These are phyloP conservation scores for Antrozous pallidus DNA, from an alignment of 2,797 vertebrate species.

Conservation along the genomic window DNA sequence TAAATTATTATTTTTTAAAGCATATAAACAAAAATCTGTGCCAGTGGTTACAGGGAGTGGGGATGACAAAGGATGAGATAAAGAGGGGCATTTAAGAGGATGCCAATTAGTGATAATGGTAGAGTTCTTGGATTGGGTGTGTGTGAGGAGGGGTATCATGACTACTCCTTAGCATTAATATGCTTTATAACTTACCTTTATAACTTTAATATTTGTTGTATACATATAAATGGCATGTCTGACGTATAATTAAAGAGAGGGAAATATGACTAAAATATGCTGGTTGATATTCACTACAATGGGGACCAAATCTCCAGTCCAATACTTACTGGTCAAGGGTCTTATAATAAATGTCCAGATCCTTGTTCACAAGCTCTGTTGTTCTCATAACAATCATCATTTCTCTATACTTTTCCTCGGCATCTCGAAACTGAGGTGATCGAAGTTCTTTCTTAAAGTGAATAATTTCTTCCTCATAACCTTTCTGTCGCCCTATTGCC, in stretches of 20 bases:
- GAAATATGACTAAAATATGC: not conserved
- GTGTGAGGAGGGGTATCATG: not conserved
- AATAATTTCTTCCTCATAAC: constrained; percentile 96
- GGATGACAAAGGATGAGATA: not conserved
- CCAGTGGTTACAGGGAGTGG: not conserved
- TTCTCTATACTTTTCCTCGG: constrained; percentile 91
- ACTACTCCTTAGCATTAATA: not conserved
- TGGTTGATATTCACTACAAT: not conserved
- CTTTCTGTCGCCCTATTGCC: constrained; percentile 92
- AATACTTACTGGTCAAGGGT: constrained; percentile 95
- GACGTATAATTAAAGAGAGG: not conserved
- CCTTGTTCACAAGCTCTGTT: constrained; percentile 95
- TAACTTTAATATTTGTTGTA: not conserved
- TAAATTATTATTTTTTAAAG: not conserved
- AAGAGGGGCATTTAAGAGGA: not conserved
- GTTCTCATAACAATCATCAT: constrained; percentile 98
- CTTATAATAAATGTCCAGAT: constrained; percentile 97
- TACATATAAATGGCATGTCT: not conserved
- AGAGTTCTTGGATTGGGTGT: not conserved
- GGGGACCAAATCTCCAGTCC: not conserved
- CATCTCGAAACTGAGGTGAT: constrained; percentile 92
- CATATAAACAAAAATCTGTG: not conserved
- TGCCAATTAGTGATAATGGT: not conserved
- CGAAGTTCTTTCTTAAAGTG: constrained; percentile 91
- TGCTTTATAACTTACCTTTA: not conserved